Conservation (phyloP, 2,113 vertebrate species). For the Leptobrachium ailaonicum region DNA sequence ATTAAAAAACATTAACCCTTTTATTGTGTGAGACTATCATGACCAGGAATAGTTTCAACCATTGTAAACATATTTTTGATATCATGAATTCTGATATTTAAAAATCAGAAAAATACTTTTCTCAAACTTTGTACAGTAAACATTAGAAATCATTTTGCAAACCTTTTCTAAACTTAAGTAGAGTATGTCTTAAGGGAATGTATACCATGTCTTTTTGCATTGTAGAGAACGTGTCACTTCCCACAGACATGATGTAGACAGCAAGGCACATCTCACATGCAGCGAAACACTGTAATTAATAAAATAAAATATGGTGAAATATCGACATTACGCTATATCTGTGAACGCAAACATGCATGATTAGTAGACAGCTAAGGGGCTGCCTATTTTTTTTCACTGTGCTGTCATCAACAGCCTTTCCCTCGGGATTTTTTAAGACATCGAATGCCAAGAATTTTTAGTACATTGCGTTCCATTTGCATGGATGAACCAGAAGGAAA, state of each 20-base stretch:
- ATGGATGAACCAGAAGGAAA: constrained; percentile 40
- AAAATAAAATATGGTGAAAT: not conserved
- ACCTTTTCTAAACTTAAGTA: too few relatives aligned
- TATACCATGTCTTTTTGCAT: not conserved
- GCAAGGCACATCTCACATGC: not conserved
- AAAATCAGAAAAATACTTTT: too few relatives aligned
- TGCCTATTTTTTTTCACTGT: constrained; percentile 11
- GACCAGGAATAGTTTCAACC: too few relatives aligned
- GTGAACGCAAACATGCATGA: constrained; percentile 14
- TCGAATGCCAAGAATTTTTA: constrained; percentile 39
- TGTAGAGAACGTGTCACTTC: not conserved
- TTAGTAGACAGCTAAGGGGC: not conserved
- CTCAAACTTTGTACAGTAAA: too few relatives aligned
- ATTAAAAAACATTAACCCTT: too few relatives aligned
- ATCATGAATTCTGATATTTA: too few relatives aligned
- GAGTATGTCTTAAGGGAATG: too few relatives aligned
- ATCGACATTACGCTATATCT: constrained; percentile 1
- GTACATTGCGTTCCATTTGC: constrained; percentile 41
- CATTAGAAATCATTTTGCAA: too few relatives aligned
- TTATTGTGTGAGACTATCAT: too few relatives aligned
- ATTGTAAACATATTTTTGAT: too few relatives aligned
- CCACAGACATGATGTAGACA: not conserved
- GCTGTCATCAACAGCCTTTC: constrained; percentile 10
- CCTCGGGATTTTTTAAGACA: constrained; percentile 9
- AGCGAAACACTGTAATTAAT: not conserved